Evolutionary conservation across 2,888 invertebrate genomes (phyloP).

Genomic region (Pristionchus arcanus): DNA sequence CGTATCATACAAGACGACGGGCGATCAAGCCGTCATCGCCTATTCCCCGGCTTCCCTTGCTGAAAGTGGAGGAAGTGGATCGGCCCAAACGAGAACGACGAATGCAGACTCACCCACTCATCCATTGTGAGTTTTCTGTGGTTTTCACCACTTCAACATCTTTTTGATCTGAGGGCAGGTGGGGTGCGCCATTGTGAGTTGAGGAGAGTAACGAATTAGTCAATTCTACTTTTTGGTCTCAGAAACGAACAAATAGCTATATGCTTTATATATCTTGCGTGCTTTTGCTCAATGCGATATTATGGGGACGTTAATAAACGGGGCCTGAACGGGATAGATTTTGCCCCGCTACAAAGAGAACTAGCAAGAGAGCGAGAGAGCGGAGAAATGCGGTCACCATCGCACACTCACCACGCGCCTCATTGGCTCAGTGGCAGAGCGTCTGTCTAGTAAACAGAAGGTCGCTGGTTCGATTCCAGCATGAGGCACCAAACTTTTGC

Average conservation of each 20-base stretch:
- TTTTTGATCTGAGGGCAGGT: too few relatives aligned
- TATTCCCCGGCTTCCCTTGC: constrained; percentile 54
- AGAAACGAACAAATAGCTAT: too few relatives aligned
- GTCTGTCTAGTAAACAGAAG: constrained; percentile 77
- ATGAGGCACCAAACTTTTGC: constrained; percentile 64
- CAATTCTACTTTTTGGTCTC: too few relatives aligned
- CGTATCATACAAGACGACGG: constrained; percentile 26
- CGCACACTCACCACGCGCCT: constrained; percentile 55
- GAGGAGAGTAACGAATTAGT: too few relatives aligned
- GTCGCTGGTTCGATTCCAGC: constrained; percentile 76
- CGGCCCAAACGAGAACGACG: constrained; percentile 54
- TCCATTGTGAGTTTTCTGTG: constrained; percentile 65
- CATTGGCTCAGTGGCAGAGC: constrained; percentile 75
- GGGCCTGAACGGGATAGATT: background rate
- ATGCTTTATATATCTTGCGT: too few relatives aligned
- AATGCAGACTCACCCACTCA: constrained; percentile 66
- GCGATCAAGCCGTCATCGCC: constrained; percentile 5
- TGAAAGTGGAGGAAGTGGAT: constrained; percentile 44
- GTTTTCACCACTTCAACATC: too few relatives aligned
- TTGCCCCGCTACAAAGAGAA: background rate
- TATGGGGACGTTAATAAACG: too few relatives aligned
- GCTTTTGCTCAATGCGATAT: too few relatives aligned
- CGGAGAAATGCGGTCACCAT: background rate
- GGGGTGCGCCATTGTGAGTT: too few relatives aligned
- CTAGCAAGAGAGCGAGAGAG: background rate